Evolutionary conservation across 1,140 invertebrate genomes (phyloP).

Genomic region (Nylanderia fulva): DNA sequence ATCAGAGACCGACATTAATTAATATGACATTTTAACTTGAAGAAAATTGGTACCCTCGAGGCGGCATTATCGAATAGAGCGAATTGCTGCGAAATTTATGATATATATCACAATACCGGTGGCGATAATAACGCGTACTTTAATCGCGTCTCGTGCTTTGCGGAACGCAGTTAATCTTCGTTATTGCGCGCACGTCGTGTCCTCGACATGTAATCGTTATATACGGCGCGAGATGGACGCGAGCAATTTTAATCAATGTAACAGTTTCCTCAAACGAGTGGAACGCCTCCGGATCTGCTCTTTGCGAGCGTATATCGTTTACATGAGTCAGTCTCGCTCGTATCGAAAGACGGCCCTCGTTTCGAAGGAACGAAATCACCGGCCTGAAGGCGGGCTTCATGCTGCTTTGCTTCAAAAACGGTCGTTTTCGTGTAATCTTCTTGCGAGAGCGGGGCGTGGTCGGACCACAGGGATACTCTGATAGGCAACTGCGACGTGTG

Average conservation of each 20-base stretch:
- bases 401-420: constrained; percentile 64
- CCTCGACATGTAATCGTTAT: constrained; percentile 42
- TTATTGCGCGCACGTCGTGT: constrained; percentile 38
- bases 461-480: constrained; percentile 66
- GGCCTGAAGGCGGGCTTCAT: constrained; percentile 50
- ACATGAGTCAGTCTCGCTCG: constrained; percentile 47
- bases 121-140: constrained; percentile 38
- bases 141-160: constrained; percentile 17
- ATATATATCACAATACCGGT: background rate
- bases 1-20: background rate
- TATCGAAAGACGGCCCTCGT: constrained; percentile 59
- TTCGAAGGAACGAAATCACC: constrained; percentile 66
- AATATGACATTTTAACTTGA: constrained; percentile 12
- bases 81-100: background rate
- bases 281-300: constrained; percentile 48
- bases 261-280: constrained; percentile 56
- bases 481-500: constrained; percentile 61
- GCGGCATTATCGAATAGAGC: background rate
- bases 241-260: constrained; percentile 56
- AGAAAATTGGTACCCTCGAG: constrained; percentile 1
- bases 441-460: constrained; percentile 64
- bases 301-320: constrained; percentile 44
- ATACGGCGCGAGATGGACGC: constrained; percentile 41
- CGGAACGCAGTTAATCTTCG: constrained; percentile 47
- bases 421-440: constrained; percentile 75